These are phyloP conservation scores for Megaceryle maxima DNA, from an alignment of 2,113 vertebrate species.

Conservation along the genomic window DNA sequence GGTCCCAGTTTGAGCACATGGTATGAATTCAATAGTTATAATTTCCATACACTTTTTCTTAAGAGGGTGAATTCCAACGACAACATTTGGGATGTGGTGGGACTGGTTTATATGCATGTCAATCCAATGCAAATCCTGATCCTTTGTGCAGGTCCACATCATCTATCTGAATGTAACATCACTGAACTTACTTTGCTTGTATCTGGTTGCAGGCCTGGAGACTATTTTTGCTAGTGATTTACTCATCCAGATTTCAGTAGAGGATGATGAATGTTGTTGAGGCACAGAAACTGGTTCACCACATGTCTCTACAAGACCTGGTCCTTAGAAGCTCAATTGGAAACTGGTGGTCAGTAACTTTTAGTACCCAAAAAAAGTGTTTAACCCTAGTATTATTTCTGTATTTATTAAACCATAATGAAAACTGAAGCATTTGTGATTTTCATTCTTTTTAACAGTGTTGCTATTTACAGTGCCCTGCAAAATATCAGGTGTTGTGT, in stretches of 20 bases:
- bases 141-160: not conserved
- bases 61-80: not conserved
- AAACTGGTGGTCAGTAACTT: not conserved
- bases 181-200: not conserved
- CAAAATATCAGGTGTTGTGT: not conserved
- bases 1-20: not conserved
- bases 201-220: not conserved
- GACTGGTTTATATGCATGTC: not conserved
- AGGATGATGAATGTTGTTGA: not conserved
- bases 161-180: not conserved
- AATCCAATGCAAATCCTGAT: not conserved
- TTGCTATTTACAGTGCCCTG: not conserved
- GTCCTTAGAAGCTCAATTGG: not conserved
- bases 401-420: not conserved
- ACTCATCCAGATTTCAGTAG: not conserved
- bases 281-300: not conserved
- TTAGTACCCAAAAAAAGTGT: not conserved
- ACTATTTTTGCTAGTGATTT: not conserved
- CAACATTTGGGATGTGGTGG: not conserved
- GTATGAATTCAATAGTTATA: not conserved
- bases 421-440: not conserved
- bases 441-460: not conserved
- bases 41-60: not conserved
- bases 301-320: not conserved
- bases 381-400: not conserved